Conservation (phyloP, 2,888 invertebrate genomes). For the Drosophila testacea region DNA sequence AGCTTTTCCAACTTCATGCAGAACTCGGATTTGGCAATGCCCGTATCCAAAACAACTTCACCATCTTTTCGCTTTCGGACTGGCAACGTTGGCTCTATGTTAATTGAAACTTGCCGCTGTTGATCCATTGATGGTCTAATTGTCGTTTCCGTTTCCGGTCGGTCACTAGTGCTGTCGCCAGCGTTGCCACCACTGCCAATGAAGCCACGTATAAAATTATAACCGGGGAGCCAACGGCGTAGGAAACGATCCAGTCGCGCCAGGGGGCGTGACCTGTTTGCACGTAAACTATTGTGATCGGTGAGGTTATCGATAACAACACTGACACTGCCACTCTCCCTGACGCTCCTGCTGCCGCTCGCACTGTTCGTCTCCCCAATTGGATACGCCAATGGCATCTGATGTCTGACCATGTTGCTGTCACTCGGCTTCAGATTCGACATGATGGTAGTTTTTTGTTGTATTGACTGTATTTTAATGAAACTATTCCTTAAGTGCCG, state of each 20-base stretch:
- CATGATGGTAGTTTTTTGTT: constrained; percentile 20
- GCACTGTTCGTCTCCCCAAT: background rate
- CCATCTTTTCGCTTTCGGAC: constrained; percentile 33
- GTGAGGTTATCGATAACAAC: background rate
- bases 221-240: constrained; percentile 66
- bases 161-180: background rate
- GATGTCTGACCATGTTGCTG: constrained; percentile 4
- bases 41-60: constrained; percentile 55
- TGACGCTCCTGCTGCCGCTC: constrained; percentile 9
- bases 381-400: background rate
- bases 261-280: constrained; percentile 30
- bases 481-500: constrained; percentile 23
- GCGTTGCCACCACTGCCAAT: background rate
- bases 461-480: constrained; percentile 8
- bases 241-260: constrained; percentile 54
- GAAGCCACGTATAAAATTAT: constrained; percentile 48
- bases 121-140: background rate
- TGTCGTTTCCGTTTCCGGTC: background rate
- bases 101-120: background rate
- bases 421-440: constrained; percentile 14
- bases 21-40: constrained; percentile 67
- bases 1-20: constrained; percentile 54
- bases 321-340: background rate
- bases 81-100: constrained; percentile 17
- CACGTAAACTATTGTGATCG: constrained; percentile 18